A percentile compares a stretch with the other conserved stretches of the same genome.
Conservation (phyloP, 2,113 vertebrate genomes). For the Tiliqua scincoides region DNA sequence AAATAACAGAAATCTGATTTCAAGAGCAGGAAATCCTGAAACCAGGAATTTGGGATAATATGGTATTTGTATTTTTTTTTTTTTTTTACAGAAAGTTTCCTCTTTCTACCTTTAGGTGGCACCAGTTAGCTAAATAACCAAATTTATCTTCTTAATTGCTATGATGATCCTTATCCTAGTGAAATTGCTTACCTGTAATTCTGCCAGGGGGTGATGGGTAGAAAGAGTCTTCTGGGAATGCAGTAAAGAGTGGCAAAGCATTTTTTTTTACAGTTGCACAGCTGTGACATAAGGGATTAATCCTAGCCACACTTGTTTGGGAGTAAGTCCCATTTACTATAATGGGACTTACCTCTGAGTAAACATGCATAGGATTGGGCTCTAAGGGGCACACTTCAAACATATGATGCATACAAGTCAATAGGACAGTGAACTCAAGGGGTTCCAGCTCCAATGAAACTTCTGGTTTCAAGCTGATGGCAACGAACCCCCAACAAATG, state of each 20-base stretch:
- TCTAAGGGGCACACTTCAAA: neutral
- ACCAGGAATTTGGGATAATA: too few relatives aligned
- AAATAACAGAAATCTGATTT: too few relatives aligned
- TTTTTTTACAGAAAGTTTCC: neutral
- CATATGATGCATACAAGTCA: neutral
- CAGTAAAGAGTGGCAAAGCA: neutral
- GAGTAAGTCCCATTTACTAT: too few relatives aligned
- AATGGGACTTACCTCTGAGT: too few relatives aligned
- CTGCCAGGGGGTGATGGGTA: neutral
- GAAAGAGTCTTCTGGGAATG: neutral
- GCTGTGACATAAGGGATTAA: neutral
- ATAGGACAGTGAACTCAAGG: neutral
- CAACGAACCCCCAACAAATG: neutral
- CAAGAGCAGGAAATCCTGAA: too few relatives aligned
- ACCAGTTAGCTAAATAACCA: slow-evolving; percentile 30
- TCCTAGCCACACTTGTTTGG: too few relatives aligned
- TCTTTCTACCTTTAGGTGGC: slow-evolving; percentile 43
- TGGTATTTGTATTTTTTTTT: neutral
- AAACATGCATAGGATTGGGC: too few relatives aligned
- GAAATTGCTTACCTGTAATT: slow-evolving; percentile 25
- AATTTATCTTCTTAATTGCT: neutral
- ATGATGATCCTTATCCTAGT: neutral
- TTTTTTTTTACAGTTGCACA: neutral
- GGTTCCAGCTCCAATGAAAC: neutral
- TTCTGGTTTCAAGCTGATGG: neutral